Percentiles rank a stretch among this genome's conserved stretches.
These are phyloP conservation scores for Spizella passerina DNA, from an alignment of 2,797 vertebrate species.

Conservation along the genomic window DNA sequence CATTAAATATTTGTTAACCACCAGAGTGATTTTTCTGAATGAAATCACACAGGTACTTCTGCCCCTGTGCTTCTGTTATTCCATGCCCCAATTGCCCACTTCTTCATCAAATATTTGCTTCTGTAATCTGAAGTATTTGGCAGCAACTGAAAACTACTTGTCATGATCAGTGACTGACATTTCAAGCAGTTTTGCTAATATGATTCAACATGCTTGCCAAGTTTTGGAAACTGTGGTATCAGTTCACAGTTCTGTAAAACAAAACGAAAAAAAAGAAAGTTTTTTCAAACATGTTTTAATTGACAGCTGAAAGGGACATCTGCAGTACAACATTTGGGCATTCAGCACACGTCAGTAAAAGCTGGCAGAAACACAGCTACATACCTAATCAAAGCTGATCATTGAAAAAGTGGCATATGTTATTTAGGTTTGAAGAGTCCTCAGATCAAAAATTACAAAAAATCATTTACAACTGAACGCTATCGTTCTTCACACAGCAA, in stretches of 20 bases:
- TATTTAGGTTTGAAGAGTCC: not conserved
- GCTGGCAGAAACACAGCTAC: not conserved
- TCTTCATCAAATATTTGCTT: not conserved
- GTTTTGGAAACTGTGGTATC: not conserved
- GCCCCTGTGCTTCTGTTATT: not conserved
- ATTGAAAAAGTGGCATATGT: not conserved
- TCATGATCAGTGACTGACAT: not conserved
- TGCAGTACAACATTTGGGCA: not conserved
- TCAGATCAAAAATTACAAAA: not conserved
- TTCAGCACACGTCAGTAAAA: not conserved
- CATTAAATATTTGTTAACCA: not conserved
- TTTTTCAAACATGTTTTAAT: not conserved
- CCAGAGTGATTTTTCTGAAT: not conserved
- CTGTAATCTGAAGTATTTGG: not conserved
- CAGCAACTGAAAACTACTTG: not conserved
- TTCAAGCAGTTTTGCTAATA: not conserved
- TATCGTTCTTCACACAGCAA: not conserved
- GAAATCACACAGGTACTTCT: not conserved
- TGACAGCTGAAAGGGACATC: slow-evolving; percentile 20
- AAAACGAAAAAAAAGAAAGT: not conserved
- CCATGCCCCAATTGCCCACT: not conserved
- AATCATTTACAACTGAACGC: not conserved
- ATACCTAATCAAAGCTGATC: not conserved
- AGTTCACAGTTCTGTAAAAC: not conserved
- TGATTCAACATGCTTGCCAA: not conserved